These are phyloP conservation scores for Campoletis raptor DNA, from an alignment of 2,888 invertebrate species.

Conservation along the genomic window DNA sequence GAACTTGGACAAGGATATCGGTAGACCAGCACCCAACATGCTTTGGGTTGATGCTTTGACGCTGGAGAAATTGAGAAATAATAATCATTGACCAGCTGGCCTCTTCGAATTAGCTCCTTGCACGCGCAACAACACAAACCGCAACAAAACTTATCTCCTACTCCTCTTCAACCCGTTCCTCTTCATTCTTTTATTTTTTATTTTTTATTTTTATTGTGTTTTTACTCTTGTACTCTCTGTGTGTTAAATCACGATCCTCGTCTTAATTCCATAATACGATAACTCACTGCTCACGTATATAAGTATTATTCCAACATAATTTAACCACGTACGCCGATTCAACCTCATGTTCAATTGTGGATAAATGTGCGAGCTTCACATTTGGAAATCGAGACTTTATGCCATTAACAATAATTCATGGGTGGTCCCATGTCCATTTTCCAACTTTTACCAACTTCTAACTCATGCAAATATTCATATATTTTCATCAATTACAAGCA, in stretches of 20 bases:
- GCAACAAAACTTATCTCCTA: slow-evolving; percentile 52
- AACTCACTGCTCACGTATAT: slow-evolving; percentile 40
- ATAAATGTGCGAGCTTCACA: slow-evolving; percentile 6
- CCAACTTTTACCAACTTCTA: neutral
- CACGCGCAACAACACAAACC: slow-evolving; percentile 63
- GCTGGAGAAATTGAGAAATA: slow-evolving; percentile 79
- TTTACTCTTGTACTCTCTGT: slow-evolving; percentile 68
- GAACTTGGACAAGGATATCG: slow-evolving; percentile 41
- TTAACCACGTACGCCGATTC: slow-evolving; percentile 36
- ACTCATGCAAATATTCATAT: neutral
- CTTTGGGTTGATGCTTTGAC: slow-evolving; percentile 68
- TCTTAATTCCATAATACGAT: slow-evolving; percentile 62
- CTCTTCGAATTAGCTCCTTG: slow-evolving; percentile 68
- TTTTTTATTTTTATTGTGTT: neutral
- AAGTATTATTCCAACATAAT: slow-evolving; percentile 37
- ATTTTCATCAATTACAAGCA: neutral
- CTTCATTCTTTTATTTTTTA: slow-evolving; percentile 56
- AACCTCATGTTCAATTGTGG: slow-evolving; percentile 1
- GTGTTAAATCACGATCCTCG: slow-evolving; percentile 58
- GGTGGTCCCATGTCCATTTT: neutral
- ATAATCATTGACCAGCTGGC: slow-evolving; percentile 78
- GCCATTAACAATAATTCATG: neutral
- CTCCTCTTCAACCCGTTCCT: slow-evolving; percentile 43
- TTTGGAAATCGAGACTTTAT: neutral
- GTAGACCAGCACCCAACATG: slow-evolving; percentile 33